Evolutionary conservation across 2,797 vertebrate species (phyloP).

Genomic region (Odontamblyopus lacepedii): DNA sequence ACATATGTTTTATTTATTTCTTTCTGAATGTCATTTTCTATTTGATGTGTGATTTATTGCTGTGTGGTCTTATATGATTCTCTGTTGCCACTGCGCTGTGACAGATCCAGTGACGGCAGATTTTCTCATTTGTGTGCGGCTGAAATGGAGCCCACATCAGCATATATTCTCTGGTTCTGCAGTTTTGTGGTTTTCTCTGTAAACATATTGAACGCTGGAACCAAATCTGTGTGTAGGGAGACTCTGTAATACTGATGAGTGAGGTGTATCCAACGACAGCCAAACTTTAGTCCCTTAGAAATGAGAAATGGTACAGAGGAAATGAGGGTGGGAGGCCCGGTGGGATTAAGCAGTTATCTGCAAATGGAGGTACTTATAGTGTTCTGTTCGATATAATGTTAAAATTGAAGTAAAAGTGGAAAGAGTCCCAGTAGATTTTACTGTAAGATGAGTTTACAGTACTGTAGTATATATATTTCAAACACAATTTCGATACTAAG

Average conservation of each 20-base stretch:
- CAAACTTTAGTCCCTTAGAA: conserved; percentile 21
- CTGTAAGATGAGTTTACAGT: too few species aligned
- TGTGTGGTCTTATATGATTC: not conserved
- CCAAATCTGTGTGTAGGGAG: conserved; percentile 21
- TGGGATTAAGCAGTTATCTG: conserved; percentile 8
- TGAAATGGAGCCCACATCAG: not conserved
- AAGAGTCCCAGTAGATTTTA: too few species aligned
- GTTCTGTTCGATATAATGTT: not conserved
- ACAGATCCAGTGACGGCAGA: not conserved
- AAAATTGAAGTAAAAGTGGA: not conserved
- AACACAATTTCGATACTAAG: too few species aligned
- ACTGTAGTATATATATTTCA: too few species aligned
- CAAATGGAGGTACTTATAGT: too few species aligned
- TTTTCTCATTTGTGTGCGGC: not conserved
- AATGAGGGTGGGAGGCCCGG: too few species aligned
- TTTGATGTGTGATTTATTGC: conserved; percentile 13
- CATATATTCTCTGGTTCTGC: not conserved
- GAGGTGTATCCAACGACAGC: conserved; percentile 12
- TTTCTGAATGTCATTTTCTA: conserved; percentile 1
- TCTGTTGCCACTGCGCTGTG: not conserved
- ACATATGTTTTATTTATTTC: not conserved
- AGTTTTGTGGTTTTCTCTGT: conserved; percentile 16
- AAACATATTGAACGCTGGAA: conserved; percentile 28
- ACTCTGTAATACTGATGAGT: conserved; percentile 31
- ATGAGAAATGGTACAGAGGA: not conserved